Conservation (phyloP, 2,797 vertebrate genomes). For the Anguilla anguilla region DNA sequence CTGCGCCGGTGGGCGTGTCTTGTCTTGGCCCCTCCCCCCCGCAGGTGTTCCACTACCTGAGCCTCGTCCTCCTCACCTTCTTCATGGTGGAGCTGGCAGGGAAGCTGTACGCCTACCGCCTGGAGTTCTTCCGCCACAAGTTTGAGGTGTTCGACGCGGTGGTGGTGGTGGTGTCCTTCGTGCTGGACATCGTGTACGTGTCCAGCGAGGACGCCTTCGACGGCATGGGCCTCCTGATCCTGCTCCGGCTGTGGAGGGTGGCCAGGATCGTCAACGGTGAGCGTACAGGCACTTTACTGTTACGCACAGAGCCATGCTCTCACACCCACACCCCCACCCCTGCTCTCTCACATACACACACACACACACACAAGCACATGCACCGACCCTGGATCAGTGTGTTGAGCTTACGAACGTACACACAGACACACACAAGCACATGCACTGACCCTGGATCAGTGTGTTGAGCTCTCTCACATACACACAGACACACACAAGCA, state of each 20-base stretch:
- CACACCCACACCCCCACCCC: not conserved
- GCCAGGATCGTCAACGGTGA: slow-evolving; percentile 90
- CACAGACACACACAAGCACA: not conserved
- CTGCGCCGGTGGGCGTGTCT: not conserved
- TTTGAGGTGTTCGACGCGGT: slow-evolving; percentile 91
- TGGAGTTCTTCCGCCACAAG: slow-evolving; percentile 93
- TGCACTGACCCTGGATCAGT: too few species aligned
- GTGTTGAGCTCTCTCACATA: not conserved
- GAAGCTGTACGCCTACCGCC: slow-evolving; percentile 84
- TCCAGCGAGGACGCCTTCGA: slow-evolving; percentile 83
- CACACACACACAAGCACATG: too few species aligned
- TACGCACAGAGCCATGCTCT: not conserved
- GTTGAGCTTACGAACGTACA: too few species aligned
- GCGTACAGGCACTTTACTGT: not conserved
- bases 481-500: not conserved
- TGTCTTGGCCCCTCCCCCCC: not conserved
- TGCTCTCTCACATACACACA: not conserved
- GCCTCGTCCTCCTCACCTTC: slow-evolving; percentile 84
- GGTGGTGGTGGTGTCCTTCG: slow-evolving; percentile 86
- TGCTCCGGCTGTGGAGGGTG: slow-evolving; percentile 94
- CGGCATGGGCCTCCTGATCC: slow-evolving; percentile 86
- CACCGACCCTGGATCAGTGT: too few species aligned
- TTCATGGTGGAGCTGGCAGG: slow-evolving; percentile 88
- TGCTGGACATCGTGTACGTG: slow-evolving; percentile 83
- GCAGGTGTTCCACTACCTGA: slow-evolving; percentile 92